phyloP scores from a whole-genome alignment of 1,140 invertebrate species.

The Lepidurus arcticus region DNA sequence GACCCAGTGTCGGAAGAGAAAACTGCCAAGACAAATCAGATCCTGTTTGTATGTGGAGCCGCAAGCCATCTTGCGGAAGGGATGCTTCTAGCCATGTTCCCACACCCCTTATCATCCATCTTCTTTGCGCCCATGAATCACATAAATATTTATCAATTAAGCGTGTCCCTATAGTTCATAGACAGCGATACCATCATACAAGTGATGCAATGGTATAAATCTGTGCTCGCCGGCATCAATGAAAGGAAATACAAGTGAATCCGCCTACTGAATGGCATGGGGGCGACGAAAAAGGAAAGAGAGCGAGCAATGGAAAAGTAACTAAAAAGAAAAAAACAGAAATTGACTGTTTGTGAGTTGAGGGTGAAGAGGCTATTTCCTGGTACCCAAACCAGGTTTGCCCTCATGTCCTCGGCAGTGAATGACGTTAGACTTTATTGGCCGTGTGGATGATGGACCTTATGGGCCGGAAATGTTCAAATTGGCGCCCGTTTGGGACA shows the following conservation, averaged over 20 bases:
- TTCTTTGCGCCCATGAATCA: not conserved
- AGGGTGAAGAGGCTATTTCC: constrained; percentile 15
- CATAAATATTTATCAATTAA: not conserved
- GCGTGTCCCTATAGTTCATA: not conserved
- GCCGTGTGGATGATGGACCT: constrained; percentile 20
- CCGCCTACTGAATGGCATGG: no score
- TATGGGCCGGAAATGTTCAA: constrained; percentile 14
- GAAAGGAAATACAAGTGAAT: no score
- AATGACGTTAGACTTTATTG: constrained; percentile 19
- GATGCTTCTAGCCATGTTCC: not conserved
- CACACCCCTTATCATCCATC: not conserved
- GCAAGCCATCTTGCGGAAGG: not conserved
- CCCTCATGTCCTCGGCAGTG: not conserved
- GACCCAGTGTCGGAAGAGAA: no score
- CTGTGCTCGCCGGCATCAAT: not conserved
- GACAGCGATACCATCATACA: not conserved
- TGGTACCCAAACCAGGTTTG: constrained; percentile 18
- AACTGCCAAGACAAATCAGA: no score
- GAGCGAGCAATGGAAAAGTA: not conserved
- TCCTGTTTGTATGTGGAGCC: no score
- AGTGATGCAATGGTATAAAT: not conserved
- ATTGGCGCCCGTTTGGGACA: constrained; percentile 17
- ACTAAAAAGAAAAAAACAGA: no score
- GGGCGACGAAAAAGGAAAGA: not conserved
- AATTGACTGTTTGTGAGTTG: not conserved